Base-by-base conservation (phyloP, 1,140 invertebrate species). In the Armadillidium nasatum region DNA sequence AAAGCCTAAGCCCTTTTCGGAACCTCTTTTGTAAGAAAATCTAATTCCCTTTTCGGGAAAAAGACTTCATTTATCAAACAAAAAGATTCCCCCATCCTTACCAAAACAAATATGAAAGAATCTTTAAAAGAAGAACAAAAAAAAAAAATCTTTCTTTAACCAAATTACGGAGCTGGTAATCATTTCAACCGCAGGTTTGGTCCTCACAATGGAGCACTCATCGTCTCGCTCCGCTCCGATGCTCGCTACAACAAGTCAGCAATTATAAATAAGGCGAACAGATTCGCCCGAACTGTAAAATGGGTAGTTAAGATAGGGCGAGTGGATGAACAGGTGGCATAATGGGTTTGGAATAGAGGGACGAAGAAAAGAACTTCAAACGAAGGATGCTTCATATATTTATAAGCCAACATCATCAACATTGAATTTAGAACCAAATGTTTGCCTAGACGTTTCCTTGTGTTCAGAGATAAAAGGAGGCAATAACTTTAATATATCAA, bases 251-350 rank as follows among this genome's bases (percentile, higher is more conserved):
- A 60, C 50, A 60, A 60, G 50, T 60, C 50, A 60, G 2, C 50
- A 60, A 60, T 60, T 60, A 60, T 60, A 60, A 60, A 60, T 19
- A 33, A 60, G 50, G 50, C 50, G 50, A 60, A 60, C 50, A 60
- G 50, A 60, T 60, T 60, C 50, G 50, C 19, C 50, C 11, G 50
- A 19, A 60, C 50, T 60, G 50, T 60, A 60, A 60, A 60, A 60
- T 60, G 50, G 50, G 50, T 60, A 60, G 50, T 70, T 66, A 69
- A 44, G 74, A 66, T 75, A 43, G 66, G 11, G 74, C 21, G 33
- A 44, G 19, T 68, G 54, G 46, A 21, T 13, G 0, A 60, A 74
- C 73, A 74, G 73, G 73, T 74, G 73, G 73, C 60, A 19, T 67
- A 33, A 68, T 67, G 72, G 73, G 19, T 22, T 45, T 73, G 72